phyloP scores from a whole-genome alignment of 2,113 vertebrate genomes.

The Diphyllodes magnificus region DNA sequence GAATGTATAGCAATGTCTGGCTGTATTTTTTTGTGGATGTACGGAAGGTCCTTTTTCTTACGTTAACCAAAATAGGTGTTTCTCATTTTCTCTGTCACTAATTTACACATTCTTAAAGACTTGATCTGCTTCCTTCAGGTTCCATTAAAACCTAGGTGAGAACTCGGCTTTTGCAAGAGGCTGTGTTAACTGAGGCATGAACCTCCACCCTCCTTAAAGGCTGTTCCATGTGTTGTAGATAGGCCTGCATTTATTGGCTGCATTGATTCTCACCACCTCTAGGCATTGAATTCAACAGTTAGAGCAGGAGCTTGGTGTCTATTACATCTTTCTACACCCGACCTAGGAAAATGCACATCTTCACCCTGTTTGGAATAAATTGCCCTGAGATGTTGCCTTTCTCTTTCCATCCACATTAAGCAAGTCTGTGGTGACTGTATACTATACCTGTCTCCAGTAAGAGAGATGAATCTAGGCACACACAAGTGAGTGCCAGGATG shows the following conservation, averaged over 20 bases:
- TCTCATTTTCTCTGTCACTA: neutral
- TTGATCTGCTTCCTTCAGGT: neutral
- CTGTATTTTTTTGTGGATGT: neutral
- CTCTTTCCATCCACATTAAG: neutral
- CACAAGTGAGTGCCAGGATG: neutral
- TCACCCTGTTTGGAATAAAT: neutral
- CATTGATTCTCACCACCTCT: neutral
- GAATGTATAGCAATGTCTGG: neutral
- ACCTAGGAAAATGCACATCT: neutral
- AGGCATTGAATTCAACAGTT: neutral
- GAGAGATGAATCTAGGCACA: neutral
- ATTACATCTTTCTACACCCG: neutral
- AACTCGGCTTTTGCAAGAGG: neutral
- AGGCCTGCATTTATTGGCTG: neutral
- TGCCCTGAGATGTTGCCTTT: neutral
- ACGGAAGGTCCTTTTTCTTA: neutral
- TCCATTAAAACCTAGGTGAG: neutral
- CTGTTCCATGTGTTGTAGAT: neutral
- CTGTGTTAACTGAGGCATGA: neutral
- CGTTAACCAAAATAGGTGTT: neutral
- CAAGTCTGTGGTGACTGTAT: neutral
- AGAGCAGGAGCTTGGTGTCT: neutral
- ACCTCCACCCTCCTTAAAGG: neutral
- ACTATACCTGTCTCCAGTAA: neutral
- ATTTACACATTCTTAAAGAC: neutral